phyloP scores from a whole-genome alignment of 2,888 invertebrate species.

The Nephrotoma appendiculata region DNA sequence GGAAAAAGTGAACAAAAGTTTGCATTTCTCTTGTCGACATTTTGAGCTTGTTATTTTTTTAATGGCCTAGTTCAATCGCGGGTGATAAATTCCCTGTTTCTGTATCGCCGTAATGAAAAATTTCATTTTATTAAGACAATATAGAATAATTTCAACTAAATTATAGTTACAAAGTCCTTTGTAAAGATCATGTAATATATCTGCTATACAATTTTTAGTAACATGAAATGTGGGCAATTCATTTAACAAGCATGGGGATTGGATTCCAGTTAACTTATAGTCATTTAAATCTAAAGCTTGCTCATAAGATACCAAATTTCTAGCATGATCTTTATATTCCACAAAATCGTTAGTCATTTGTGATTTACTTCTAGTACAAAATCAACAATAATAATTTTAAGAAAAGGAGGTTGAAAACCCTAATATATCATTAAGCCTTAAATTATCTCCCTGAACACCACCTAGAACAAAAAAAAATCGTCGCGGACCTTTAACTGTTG shows the following conservation, averaged over 20 bases:
- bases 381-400: neutral
- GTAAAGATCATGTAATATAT: neutral
- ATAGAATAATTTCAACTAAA: too few species aligned
- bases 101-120: neutral
- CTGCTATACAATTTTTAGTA: neutral
- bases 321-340: neutral
- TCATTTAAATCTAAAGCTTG: neutral
- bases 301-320: neutral
- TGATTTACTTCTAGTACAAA: neutral
- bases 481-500: too few species aligned
- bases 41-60: neutral
- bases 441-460: neutral
- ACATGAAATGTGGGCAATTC: neutral
- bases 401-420: neutral
- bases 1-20: too few species aligned
- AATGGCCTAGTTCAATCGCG: neutral
- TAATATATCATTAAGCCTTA: neutral
- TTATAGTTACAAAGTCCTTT: too few species aligned
- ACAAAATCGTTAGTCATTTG: neutral
- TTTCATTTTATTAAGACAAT: neutral
- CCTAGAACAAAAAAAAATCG: too few species aligned
- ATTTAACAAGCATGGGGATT: neutral
- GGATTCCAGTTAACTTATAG: neutral
- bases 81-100: neutral
- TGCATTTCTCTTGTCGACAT: too few species aligned